Evolutionary conservation across 2,888 invertebrate genomes (phyloP).

Genomic region (Diloba caeruleocephala): DNA sequence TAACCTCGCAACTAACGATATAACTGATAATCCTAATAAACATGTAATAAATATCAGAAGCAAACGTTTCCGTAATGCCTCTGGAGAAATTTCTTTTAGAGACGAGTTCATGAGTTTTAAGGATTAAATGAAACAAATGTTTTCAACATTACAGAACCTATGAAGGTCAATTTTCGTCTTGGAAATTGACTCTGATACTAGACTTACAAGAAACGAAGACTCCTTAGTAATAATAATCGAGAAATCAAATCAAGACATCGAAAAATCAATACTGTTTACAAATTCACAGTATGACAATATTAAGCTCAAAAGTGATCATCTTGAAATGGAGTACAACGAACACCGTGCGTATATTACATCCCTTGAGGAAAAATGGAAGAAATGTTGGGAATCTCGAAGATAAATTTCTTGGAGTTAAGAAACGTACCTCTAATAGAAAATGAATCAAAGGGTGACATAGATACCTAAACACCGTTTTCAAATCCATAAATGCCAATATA

Average conservation of each 20-base stretch:
- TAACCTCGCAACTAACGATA: no score
- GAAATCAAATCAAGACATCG: background rate
- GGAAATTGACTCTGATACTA: background rate
- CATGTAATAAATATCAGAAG: background rate
- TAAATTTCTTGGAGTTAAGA: no score
- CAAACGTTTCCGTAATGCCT: constrained; percentile 1
- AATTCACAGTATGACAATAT: background rate
- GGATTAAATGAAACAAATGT: constrained; percentile 4
- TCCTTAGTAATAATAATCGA: background rate
- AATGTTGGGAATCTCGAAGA: constrained; percentile 7
- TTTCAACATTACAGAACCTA: constrained; percentile 3
- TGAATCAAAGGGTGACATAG: constrained; percentile 4
- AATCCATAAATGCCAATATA: constrained; percentile 1
- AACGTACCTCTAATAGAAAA: constrained; percentile 1
- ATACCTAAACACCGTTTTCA: background rate
- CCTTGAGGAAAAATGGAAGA: constrained; percentile 8
- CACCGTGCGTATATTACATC: background rate
- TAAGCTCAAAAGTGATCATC: background rate
- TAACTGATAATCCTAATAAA: constrained; percentile 1
- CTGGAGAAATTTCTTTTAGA: background rate
- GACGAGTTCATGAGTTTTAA: background rate
- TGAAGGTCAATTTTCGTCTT: constrained; percentile 1
- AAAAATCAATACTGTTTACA: background rate
- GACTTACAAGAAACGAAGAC: background rate
- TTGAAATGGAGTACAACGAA: background rate